Base-by-base conservation (phyloP, 92 coral and sea anemone species). In the Zoanthus solanderi region DNA sequence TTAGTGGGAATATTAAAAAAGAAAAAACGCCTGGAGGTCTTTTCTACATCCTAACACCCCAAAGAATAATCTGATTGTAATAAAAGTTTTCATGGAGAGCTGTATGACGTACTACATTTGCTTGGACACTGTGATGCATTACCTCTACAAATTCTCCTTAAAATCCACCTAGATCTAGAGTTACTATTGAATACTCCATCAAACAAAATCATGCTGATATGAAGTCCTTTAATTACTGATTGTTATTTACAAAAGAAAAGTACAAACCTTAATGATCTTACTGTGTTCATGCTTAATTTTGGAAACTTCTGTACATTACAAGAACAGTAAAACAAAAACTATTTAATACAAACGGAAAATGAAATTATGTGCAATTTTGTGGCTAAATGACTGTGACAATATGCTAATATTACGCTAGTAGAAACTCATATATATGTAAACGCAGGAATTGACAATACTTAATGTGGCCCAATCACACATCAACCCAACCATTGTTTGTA, bases 1-100 rank as follows among this genome's bases (percentile, higher is more conserved):
- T 60, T 60, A 13, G 15, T 60, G 15, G 13, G 66, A 60, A 60
- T 18, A 60, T 60, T 60, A 60, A 13, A 13, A 60, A 60, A 23
- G 66, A 60, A 60, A 60, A 60, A 60, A 60, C 66, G 29, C 66
- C 66, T 60, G 29, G 66, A 60, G 66, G 66, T 13, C 66, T 60
- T 60, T 60, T 60, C 66, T 60, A 60, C 66, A 60, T 6, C 66
- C 15, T 14, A 9, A 12, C 18, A 6, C 66, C 12, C 66, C 66
- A 58, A 58, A 58, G 66, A 58, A 58, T 13, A 58, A 58, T 58
- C 66, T 58, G 66, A 0, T 58, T 12, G 66, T 58, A 18, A 18
- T 58, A 58, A 58, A 58, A 58, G 66, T 58, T 17, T 58, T 58
- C 66, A 56, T 50, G 54, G 10, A 50, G 10, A 50, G 54, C 54